Evolutionary conservation across 2,888 invertebrate species (phyloP), one percentile per base, ranked within the genome.

Genomic region (Clanis bilineata): DNA sequence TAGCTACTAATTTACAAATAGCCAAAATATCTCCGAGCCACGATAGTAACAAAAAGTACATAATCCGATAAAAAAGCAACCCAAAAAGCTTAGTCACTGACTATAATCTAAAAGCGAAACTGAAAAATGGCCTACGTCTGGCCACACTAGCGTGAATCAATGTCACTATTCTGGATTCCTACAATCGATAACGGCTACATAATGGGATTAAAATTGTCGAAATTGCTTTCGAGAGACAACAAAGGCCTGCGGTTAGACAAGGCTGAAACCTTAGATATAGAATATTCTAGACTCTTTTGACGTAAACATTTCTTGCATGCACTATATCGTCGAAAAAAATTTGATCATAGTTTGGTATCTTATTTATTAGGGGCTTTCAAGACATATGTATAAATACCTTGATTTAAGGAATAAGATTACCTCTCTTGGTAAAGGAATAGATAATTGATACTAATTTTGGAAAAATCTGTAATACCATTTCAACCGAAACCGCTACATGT

Each of bases 91-190:
- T 32, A 51, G 51, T 51, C 51, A 44, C 22, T 15, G 21, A 2
- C 32, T 18, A 32, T 51, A 51, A 32, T 0, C 18, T 51, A 51
- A 51, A 59, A 61, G 38, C 60, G 61, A 67, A 59, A 45, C 69
- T 64, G 62, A 68, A 67, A 69, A 64, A 72, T 68, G 51, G 69
- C 55, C 56, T 47, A 39, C 47, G 66, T 62, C 58, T 67, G 71
- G 65, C 63, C 61, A 61, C 55, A 59, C 55, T 62, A 61, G 15
- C 55, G 59, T 62, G 63, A 63, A 65, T 63, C 61, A 61, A 55
- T 56, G 36, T 62, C 10, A 55, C 43, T 73, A 73, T 73, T 73
- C 72, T 73, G 68, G 38, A 62, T 1, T 23, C 5, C 18, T 7
- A 1, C 2, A 36, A n/a, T 39, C 51, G 51, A 51, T 51, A 12